Conservation (phyloP, 1,140 invertebrate genomes). For the Leptopilina boulardi region DNA sequence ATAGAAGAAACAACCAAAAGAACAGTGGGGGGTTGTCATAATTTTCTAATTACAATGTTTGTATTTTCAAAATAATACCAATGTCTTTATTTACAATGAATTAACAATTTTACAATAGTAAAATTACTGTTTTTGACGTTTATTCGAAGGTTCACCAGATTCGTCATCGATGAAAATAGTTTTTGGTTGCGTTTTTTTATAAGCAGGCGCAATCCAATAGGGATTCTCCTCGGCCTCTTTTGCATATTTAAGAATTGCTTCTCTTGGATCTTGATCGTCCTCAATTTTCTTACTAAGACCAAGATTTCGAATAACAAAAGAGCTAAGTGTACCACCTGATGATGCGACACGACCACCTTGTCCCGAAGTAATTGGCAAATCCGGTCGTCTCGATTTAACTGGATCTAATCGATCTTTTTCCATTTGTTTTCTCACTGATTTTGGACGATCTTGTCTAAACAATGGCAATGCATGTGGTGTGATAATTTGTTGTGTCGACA, state of each 20-base stretch:
- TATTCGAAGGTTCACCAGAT: constrained; percentile 67
- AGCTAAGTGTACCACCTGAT: constrained; percentile 96
- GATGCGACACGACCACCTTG: constrained; percentile 94
- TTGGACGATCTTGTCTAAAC: constrained; percentile 94
- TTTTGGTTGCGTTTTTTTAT: constrained; percentile 89
- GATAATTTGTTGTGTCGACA: constrained; percentile 95
- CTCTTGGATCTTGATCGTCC: constrained; percentile 97
- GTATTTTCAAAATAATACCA: neutral
- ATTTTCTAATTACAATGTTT: too few species aligned
- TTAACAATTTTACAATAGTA: neutral
- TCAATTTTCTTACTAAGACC: constrained; percentile 95
- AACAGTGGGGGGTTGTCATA: too few species aligned
- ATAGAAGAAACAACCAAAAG: too few species aligned
- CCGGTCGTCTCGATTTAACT: constrained; percentile 93
- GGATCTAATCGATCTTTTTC: constrained; percentile 95
- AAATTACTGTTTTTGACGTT: constrained; percentile 53
- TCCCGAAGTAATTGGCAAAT: constrained; percentile 93
- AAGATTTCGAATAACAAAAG: constrained; percentile 97
- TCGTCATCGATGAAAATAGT: constrained; percentile 84
- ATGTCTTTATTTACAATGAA: neutral
- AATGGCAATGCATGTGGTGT: constrained; percentile 97
- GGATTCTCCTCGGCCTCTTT: constrained; percentile 98
- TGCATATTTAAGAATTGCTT: constrained; percentile 97
- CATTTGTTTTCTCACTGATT: constrained; percentile 92
- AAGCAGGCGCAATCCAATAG: constrained; percentile 96